A percentile compares a stretch with the other conserved stretches of the same genome.
Conservation (phyloP, 35 echinoderm and acorn worm genomes). For the Patiria miniata region DNA sequence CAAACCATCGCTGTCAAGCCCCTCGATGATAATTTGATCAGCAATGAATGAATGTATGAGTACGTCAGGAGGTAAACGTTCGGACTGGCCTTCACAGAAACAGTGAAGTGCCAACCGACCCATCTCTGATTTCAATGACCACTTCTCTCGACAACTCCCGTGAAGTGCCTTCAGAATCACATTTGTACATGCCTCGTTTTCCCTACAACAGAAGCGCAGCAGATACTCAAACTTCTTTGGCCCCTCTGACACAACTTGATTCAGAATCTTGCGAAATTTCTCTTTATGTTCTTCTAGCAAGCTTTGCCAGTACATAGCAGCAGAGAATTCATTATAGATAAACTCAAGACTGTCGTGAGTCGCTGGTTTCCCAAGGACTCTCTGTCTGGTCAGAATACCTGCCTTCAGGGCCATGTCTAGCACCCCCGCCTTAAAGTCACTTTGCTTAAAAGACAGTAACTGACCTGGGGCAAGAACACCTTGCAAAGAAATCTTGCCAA, state of each 20-base stretch:
- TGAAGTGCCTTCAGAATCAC: neutral
- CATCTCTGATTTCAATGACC: too few relatives aligned
- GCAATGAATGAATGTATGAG: neutral
- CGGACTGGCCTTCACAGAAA: neutral
- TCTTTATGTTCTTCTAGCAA: neutral
- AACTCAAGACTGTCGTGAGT: neutral
- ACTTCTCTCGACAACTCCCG: neutral
- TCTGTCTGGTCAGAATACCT: neutral
- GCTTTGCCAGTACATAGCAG: neutral
- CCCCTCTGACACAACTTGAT: neutral
- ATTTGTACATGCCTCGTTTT: neutral
- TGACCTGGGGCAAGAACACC: too few relatives aligned
- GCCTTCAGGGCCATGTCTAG: neutral
- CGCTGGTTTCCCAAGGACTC: neutral
- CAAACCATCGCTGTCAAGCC: too few relatives aligned
- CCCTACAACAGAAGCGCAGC: neutral
- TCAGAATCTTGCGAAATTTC: neutral
- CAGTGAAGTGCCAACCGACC: neutral
- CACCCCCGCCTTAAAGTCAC: too few relatives aligned
- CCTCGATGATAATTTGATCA: neutral
- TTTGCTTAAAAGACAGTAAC: too few relatives aligned
- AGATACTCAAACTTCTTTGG: too few relatives aligned
- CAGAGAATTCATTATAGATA: too few relatives aligned
- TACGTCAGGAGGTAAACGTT: neutral
- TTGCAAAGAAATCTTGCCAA: neutral